Conservation (phyloP, 2,113 vertebrate genomes). For the Ascaphus truei region DNA sequence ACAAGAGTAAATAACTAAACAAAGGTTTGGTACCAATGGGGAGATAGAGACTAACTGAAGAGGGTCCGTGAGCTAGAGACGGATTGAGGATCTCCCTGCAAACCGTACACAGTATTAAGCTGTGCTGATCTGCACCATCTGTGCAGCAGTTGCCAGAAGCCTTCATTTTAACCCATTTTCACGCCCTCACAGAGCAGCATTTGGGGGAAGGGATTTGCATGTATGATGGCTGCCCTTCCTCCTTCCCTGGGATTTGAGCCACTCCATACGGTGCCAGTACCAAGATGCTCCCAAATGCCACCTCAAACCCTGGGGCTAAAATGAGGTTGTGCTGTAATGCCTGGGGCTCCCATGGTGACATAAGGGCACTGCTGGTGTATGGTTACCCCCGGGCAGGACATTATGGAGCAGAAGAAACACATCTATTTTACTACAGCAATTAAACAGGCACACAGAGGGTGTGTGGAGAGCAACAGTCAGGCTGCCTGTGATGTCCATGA, state of each 20-base stretch:
- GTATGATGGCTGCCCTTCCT: not conserved
- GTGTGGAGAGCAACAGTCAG: no score
- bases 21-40: no score
- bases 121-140: constrained; percentile 20
- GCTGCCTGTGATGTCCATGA: no score
- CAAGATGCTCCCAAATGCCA: not conserved
- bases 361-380: constrained; percentile 8
- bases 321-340: constrained; percentile 7
- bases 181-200: not conserved
- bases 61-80: not conserved
- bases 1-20: not conserved
- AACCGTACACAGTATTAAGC: constrained; percentile 11
- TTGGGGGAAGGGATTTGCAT: not conserved
- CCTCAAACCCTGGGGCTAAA: not conserved
- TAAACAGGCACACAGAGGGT: no score
- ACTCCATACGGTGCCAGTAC: not conserved
- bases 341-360: not conserved
- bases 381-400: not conserved
- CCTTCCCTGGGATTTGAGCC: not conserved
- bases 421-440: no score
- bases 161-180: not conserved
- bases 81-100: not conserved
- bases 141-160: constrained; percentile 5
- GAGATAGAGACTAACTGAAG: not conserved
- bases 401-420: no score